A percentile compares a stretch with the other conserved stretches of the same genome.
phyloP scores from a whole-genome alignment of 2,888 invertebrate species.

The Pseudococcus viburni region DNA sequence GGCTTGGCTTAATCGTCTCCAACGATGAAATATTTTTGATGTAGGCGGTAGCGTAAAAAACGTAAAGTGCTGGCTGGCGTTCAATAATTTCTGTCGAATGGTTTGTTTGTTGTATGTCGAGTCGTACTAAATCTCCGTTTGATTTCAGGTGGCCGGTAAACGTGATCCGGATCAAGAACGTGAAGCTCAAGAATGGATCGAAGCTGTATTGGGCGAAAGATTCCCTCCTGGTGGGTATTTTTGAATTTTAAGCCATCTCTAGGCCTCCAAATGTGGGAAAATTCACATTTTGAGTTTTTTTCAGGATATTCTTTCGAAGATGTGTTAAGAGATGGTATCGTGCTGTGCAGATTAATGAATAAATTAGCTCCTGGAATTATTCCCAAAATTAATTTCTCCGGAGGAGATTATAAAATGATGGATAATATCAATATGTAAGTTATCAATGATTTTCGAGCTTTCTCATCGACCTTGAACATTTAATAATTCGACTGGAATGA shows the following conservation, averaged over 20 bases:
- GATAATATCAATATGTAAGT: slow-evolving; percentile 93
- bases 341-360: slow-evolving; percentile 92
- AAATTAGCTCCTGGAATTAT: slow-evolving; percentile 87
- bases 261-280: no score
- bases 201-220: slow-evolving; percentile 83
- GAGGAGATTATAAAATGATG: slow-evolving; percentile 96
- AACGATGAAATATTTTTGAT: neutral
- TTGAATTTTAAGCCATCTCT: neutral
- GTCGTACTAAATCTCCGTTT: slow-evolving; percentile 45
- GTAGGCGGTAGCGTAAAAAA: slow-evolving; percentile 23
- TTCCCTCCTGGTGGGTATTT: slow-evolving; percentile 76
- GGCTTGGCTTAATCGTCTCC: neutral
- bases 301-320: slow-evolving; percentile 80
- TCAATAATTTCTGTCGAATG: slow-evolving; percentile 35
- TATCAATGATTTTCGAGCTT: neutral
- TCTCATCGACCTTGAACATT: neutral
- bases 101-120: slow-evolving; percentile 3
- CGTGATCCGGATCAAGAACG: slow-evolving; percentile 84
- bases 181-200: slow-evolving; percentile 90
- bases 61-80: slow-evolving; percentile 20
- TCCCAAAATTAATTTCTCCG: slow-evolving; percentile 85
- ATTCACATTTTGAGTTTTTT: slow-evolving; percentile 60
- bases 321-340: slow-evolving; percentile 85
- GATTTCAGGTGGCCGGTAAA: slow-evolving; percentile 84
- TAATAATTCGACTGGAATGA: slow-evolving; percentile 10